Evolutionary conservation across 2,888 invertebrate genomes (phyloP).

Genomic region (Steromphala cineraria): DNA sequence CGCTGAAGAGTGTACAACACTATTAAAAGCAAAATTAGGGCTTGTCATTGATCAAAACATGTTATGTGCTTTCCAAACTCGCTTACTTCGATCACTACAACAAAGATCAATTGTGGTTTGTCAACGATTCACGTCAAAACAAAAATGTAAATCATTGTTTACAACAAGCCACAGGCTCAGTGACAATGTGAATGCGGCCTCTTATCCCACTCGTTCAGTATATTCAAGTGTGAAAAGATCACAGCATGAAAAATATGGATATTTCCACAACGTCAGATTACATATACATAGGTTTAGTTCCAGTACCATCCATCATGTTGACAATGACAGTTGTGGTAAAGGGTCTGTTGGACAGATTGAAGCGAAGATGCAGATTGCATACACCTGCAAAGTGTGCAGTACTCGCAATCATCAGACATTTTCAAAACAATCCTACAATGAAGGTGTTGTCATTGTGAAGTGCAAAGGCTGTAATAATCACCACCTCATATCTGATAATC

Average conservation of each 20-base stretch:
- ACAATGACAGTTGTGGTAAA: neutral
- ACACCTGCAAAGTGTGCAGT: slow-evolving; percentile 92
- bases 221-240: neutral
- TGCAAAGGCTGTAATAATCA: slow-evolving; percentile 91
- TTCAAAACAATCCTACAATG: slow-evolving; percentile 88
- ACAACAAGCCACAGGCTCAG: too few species aligned
- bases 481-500: slow-evolving; percentile 96
- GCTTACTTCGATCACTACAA: neutral
- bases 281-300: too few species aligned
- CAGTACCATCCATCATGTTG: too few species aligned
- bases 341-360: neutral
- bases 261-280: too few species aligned
- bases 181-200: too few species aligned
- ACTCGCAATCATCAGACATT: slow-evolving; percentile 87
- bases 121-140: neutral
- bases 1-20: too few species aligned
- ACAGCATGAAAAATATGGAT: neutral
- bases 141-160: too few species aligned
- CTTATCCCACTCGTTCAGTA: neutral
- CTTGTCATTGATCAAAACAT: too few species aligned
- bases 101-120: neutral
- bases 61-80: too few species aligned
- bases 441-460: slow-evolving; percentile 93
- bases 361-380: slow-evolving; percentile 78
- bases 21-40: too few species aligned